Conservation (phyloP, 2,113 vertebrate species). For the Hymenochirus boettgeri region DNA sequence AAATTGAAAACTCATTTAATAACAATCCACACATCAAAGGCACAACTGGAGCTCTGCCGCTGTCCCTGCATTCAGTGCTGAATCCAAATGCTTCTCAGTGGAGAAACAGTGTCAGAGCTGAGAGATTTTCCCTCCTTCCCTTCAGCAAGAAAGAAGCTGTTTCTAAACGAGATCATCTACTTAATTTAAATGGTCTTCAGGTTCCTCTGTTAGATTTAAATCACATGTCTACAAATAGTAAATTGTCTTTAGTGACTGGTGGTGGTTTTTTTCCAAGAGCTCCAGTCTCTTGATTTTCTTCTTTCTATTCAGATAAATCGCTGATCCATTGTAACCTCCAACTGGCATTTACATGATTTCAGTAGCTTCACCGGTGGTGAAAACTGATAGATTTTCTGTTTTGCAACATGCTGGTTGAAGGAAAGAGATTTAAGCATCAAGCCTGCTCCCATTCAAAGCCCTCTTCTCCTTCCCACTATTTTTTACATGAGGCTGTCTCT, state of each 20-base stretch:
- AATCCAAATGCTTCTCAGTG: constrained; percentile 11
- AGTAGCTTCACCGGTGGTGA: constrained; percentile 29
- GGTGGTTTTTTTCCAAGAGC: constrained; percentile 4
- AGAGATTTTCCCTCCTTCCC: constrained; percentile 9
- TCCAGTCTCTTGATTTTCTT: constrained; percentile 9
- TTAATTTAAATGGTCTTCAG: constrained; percentile 35
- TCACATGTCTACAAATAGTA: constrained; percentile 35
- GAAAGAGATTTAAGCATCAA: constrained; percentile 18
- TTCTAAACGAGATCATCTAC: constrained; percentile 35
- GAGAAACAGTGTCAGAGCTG: constrained; percentile 4
- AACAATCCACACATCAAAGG: constrained; percentile 44
- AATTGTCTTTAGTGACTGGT: constrained; percentile 25
- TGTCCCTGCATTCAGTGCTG: constrained; percentile 26
- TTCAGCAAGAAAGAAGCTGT: constrained; percentile 10
- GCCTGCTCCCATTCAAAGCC: constrained; percentile 25
- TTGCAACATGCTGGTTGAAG: constrained; percentile 18
- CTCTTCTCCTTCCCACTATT: constrained; percentile 34
- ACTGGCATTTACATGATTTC: constrained; percentile 28
- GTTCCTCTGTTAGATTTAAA: constrained; percentile 21
- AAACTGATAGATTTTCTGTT: constrained; percentile 13
- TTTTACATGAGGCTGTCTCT: constrained; percentile 21
- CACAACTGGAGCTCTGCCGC: constrained; percentile 41
- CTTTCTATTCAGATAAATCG: constrained; percentile 15
- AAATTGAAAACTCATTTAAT: constrained; percentile 56
- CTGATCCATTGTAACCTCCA: constrained; percentile 28